A percentile compares a stretch with the other conserved stretches of the same genome.
Conservation (phyloP, 2,113 vertebrate genomes). For the Lynx canadensis region DNA sequence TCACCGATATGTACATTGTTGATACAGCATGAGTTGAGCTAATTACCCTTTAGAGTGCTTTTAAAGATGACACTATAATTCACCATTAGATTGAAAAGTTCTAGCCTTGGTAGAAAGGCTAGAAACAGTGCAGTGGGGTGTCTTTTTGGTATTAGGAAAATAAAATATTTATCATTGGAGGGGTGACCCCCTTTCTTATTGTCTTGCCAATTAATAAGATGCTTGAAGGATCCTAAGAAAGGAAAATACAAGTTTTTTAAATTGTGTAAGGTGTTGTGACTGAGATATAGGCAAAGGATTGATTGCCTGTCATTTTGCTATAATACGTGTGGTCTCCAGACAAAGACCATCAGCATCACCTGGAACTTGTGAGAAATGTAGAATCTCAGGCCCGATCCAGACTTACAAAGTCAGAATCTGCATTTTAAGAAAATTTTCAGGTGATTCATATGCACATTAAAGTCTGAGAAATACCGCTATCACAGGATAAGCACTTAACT, state of each 20-base stretch:
- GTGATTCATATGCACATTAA: background rate
- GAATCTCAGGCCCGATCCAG: background rate
- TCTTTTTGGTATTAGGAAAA: background rate
- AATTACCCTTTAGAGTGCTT: background rate
- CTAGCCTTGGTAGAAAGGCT: background rate
- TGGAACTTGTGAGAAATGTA: background rate
- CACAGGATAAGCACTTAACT: background rate
- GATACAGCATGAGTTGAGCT: background rate
- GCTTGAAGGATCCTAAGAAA: background rate
- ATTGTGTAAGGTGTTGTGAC: background rate
- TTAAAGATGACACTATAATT: background rate
- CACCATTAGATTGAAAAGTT: background rate
- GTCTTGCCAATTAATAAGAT: slow-evolving; percentile 32
- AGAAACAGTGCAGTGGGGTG: background rate
- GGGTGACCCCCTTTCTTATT: background rate
- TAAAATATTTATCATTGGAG: background rate
- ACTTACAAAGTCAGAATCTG: background rate
- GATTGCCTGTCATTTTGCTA: background rate
- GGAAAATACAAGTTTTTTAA: background rate
- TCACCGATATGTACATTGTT: background rate
- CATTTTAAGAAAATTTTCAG: background rate
- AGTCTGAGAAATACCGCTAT: background rate
- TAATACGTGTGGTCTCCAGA: background rate
- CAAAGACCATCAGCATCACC: background rate
- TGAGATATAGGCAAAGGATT: background rate